These are phyloP conservation scores for Tortricodes alternella DNA, from an alignment of 2,888 invertebrate genomes.

Conservation along the genomic window DNA sequence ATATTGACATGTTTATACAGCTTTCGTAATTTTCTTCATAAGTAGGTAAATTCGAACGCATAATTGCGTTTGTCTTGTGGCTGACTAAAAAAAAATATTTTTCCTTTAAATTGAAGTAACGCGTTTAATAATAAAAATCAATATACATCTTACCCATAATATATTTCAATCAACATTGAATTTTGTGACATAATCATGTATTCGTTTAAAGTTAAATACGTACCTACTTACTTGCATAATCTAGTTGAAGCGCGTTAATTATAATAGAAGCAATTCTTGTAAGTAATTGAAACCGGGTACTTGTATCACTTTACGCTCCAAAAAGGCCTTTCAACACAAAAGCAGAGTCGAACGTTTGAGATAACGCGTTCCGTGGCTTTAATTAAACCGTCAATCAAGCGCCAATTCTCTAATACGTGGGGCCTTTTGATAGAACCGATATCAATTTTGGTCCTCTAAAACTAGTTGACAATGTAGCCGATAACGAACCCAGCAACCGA, in stretches of 20 bases:
- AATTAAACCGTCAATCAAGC: conserved; percentile 28
- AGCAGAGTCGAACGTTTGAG: neutral
- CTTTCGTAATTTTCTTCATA: too few relatives aligned
- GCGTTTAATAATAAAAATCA: too few relatives aligned
- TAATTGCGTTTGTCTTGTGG: too few relatives aligned
- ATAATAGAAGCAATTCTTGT: conserved; percentile 4
- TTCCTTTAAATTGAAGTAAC: too few relatives aligned
- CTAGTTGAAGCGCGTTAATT: too few relatives aligned
- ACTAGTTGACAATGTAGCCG: conserved; percentile 8
- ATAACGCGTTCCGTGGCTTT: conserved; percentile 21
- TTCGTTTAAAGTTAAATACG: neutral
- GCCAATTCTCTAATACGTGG: conserved; percentile 13
- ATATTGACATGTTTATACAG: too few relatives aligned
- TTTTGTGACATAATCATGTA: neutral
- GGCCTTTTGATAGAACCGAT: conserved; percentile 17
- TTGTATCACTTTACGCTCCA: conserved; percentile 1
- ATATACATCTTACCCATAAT: too few relatives aligned
- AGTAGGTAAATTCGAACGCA: too few relatives aligned
- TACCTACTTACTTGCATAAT: too few relatives aligned
- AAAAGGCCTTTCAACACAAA: conserved; percentile 15
- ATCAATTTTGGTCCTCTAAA: conserved; percentile 14
- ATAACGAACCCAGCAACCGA: neutral
- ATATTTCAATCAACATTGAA: too few relatives aligned
- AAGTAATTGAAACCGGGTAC: conserved; percentile 7
- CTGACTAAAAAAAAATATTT: too few relatives aligned